Base-by-base conservation (phyloP, 1,140 invertebrate species). In the Hylaeus anthracinus region DNA sequence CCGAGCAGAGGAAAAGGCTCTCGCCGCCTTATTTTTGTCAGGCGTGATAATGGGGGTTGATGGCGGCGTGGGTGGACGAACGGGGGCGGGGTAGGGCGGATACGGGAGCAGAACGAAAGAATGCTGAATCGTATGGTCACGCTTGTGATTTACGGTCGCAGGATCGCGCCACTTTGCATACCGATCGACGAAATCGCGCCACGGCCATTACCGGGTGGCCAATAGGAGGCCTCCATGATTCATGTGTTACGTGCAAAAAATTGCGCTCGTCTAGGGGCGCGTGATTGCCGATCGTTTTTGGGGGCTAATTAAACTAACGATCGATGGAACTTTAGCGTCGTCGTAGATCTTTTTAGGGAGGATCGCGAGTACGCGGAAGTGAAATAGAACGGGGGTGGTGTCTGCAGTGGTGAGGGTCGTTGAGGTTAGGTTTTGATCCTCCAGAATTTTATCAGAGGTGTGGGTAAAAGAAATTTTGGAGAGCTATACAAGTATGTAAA, bases 1-100 rank as follows among this genome's bases (percentile, higher is more conserved):
- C 90, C 89, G 91, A 90, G 91, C 84, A 86, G 90, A 83, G 85
- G 81, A 85, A 87, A 84, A 72, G 70, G 63, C 80, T 87, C 81
- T 81, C 72, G 75, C 66, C 67, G 86, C 78, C 86, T 86, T 82
- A 87, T 87, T 87, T 87, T 87, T 87, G 82, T 78, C 74, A 61
- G 79, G 81, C 86, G 81, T 77, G 86, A 87, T 87, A 87, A 87
- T 87, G 81, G 86, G 79, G 74, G 85, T 85, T 85, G 77, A 83
- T 81, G 67, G 82, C 83, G 88, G 77, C 65, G 61, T 15, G 66
- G 80, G 77, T 26, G 53, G 63, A 77, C 53, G 71, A 55, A 70
- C 82, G 56, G 43, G 82, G 74, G 76, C 77, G 85, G 81, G 77
- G 76, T 84, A 89, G 83, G 90, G 79, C 80, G 66, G 37, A 55